These are phyloP conservation scores for Nesidiocoris tenuis DNA, from an alignment of 2,888 invertebrate species.

Conservation along the genomic window DNA sequence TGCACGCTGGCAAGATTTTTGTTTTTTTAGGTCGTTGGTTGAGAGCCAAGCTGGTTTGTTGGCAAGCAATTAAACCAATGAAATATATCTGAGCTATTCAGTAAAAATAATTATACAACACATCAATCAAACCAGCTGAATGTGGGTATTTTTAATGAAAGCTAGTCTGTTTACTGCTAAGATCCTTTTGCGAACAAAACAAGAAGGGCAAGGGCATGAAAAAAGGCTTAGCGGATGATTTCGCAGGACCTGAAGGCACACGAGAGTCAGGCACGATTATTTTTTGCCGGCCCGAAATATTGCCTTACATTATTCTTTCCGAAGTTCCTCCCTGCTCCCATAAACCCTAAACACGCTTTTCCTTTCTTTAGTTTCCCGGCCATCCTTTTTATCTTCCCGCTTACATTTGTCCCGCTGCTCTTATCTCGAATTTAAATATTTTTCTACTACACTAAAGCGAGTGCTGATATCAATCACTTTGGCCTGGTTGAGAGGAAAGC, in stretches of 20 bases:
- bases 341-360: background rate
- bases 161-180: too few relatives aligned
- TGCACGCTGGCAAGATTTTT: too few relatives aligned
- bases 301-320: constrained; percentile 15
- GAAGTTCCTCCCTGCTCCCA: constrained; percentile 8
- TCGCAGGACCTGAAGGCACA: constrained; percentile 18
- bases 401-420: constrained; percentile 31
- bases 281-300: constrained; percentile 35
- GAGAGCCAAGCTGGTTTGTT: too few relatives aligned
- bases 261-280: constrained; percentile 26
- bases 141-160: too few relatives aligned
- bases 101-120: too few relatives aligned
- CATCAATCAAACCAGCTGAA: too few relatives aligned
- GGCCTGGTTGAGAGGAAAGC: background rate
- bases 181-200: too few relatives aligned
- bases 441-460: constrained; percentile 8
- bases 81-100: too few relatives aligned
- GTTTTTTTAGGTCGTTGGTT: too few relatives aligned
- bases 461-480: constrained; percentile 26
- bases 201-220: too few relatives aligned
- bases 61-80: too few relatives aligned
- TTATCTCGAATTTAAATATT: constrained; percentile 32
- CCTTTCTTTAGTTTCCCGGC: background rate
- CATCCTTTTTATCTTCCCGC: background rate
- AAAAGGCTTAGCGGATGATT: constrained; percentile 34